Percentiles rank a stretch among this genome's conserved stretches.
These are phyloP conservation scores for Drosophila grimshawi DNA, from an alignment of 1,140 invertebrate species.

Conservation along the genomic window DNA sequence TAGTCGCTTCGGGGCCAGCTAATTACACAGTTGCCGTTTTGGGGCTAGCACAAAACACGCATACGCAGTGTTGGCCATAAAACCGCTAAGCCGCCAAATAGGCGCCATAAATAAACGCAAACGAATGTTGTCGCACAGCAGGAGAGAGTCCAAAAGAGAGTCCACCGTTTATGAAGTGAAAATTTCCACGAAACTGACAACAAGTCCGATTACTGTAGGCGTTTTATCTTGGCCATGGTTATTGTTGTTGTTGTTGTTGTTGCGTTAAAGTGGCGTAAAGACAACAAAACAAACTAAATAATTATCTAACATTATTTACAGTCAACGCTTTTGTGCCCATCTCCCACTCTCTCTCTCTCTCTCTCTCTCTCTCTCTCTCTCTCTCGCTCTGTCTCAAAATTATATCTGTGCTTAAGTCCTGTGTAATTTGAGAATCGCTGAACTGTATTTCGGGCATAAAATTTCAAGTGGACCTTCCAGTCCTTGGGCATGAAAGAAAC, in stretches of 20 bases:
- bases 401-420: neutral
- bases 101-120: slow-evolving; percentile 74
- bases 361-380: neutral
- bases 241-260: slow-evolving; percentile 23
- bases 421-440: slow-evolving; percentile 76
- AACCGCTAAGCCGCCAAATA: slow-evolving; percentile 81
- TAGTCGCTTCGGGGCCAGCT: slow-evolving; percentile 65
- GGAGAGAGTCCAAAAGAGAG: slow-evolving; percentile 43
- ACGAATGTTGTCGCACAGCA: slow-evolving; percentile 29
- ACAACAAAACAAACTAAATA: slow-evolving; percentile 68
- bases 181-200: slow-evolving; percentile 56
- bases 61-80: slow-evolving; percentile 71
- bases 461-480: slow-evolving; percentile 59
- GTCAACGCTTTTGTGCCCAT: slow-evolving; percentile 64
- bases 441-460: slow-evolving; percentile 79
- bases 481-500: slow-evolving; percentile 5
- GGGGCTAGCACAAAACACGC: slow-evolving; percentile 11
- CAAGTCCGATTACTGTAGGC: slow-evolving; percentile 25
- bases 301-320: slow-evolving; percentile 82
- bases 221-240: slow-evolving; percentile 1
- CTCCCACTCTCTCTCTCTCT: neutral
- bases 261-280: slow-evolving; percentile 55
- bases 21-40: slow-evolving; percentile 62
- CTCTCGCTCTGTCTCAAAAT: neutral
- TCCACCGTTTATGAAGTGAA: slow-evolving; percentile 49